Evolutionary conservation across 92 coral and sea anemone species (phyloP).

Genomic region (Porites divaricata): DNA sequence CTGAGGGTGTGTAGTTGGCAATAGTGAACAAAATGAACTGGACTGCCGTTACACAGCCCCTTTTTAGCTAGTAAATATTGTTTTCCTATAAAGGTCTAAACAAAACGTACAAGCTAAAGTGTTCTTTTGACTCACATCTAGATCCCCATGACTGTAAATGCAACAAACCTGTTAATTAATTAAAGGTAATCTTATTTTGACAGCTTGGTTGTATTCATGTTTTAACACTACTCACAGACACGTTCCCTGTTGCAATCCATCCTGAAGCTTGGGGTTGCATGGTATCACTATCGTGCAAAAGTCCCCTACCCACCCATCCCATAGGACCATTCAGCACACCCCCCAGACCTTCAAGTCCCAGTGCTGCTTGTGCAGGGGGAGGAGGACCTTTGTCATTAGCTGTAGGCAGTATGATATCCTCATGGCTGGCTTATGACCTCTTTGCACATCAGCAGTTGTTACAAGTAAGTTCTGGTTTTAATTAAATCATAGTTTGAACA

Average conservation of each 20-base stretch:
- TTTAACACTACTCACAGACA: slow-evolving; percentile 73
- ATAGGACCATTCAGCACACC: slow-evolving; percentile 49
- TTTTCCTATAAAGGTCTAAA: too few species aligned
- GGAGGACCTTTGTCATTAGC: slow-evolving; percentile 92
- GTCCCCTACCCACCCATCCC: slow-evolving; percentile 85
- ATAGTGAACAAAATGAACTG: too few species aligned
- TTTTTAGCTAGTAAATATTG: too few species aligned
- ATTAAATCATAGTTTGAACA: background rate
- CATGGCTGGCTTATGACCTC: slow-evolving; percentile 92
- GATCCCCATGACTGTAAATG: too few species aligned
- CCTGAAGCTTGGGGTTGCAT: slow-evolving; percentile 95
- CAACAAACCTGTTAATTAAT: background rate
- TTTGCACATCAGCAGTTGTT: slow-evolving; percentile 90
- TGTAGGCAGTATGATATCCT: slow-evolving; percentile 89
- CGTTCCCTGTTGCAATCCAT: slow-evolving; percentile 81
- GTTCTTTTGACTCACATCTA: too few species aligned
- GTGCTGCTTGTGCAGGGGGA: slow-evolving; percentile 86
- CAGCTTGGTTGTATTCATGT: slow-evolving; percentile 96
- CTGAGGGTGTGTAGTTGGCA: too few species aligned
- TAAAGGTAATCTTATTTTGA: slow-evolving; percentile 6
- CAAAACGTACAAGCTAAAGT: too few species aligned
- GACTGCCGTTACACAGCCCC: too few species aligned
- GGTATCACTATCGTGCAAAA: slow-evolving; percentile 75
- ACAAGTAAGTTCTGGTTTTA: slow-evolving; percentile 49
- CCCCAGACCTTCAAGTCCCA: slow-evolving; percentile 80